phyloP scores from a whole-genome alignment of 1,140 invertebrate species.

The Macrotrachela quadricornifera region DNA sequence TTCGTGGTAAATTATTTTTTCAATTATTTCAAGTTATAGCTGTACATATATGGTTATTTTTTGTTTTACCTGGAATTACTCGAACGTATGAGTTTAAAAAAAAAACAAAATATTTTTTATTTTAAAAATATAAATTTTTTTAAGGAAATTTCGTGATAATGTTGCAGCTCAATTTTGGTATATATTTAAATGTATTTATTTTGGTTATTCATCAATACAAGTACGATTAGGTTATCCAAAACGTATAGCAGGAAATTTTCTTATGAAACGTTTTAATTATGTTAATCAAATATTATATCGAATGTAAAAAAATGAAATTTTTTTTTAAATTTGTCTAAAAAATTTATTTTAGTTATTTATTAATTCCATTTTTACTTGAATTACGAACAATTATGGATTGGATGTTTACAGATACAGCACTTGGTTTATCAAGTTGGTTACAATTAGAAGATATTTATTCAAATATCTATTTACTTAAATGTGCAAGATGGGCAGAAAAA shows the following conservation, averaged over 20 bases:
- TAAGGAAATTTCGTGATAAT: constrained; percentile 52
- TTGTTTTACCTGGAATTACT: constrained; percentile 72
- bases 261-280: constrained; percentile 79
- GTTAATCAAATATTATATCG: constrained; percentile 76
- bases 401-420: constrained; percentile 97
- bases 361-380: constrained; percentile 86
- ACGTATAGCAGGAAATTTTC: constrained; percentile 76
- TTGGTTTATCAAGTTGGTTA: constrained; percentile 93
- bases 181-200: constrained; percentile 81
- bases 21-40: constrained; percentile 63
- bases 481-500: constrained; percentile 60
- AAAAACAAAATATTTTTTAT: no score
- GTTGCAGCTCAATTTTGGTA: constrained; percentile 80
- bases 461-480: constrained; percentile 82
- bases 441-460: constrained; percentile 98
- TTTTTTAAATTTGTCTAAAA: no score
- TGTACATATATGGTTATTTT: constrained; percentile 92
- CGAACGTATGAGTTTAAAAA: constrained; percentile 54
- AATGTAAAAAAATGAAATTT: constrained; percentile 46
- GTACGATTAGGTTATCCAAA: constrained; percentile 83
- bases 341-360: constrained; percentile 64
- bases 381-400: constrained; percentile 89
- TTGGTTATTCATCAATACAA: constrained; percentile 79
- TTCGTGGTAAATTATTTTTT: constrained; percentile 61
- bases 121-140: not conserved